Base-by-base conservation (phyloP, 2,888 invertebrate species). In the Brenthis hecate region DNA sequence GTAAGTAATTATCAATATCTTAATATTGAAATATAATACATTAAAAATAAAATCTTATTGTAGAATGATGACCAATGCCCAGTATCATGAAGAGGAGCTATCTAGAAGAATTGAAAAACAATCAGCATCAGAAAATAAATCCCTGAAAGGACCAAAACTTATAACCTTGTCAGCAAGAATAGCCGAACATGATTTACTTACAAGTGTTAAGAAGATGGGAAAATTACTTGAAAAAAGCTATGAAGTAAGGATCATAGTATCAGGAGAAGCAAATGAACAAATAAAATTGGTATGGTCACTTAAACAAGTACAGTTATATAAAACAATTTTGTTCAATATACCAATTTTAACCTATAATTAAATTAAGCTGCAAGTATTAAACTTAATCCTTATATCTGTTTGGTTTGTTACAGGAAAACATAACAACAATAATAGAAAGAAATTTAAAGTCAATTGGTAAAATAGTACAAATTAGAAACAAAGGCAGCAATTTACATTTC, bases 141-240 rank as follows among this genome's bases (percentile, higher is more conserved):
- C 80, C 3, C 81, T 93, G 16, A 96, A 95, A 83, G 94, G 95
- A 0, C 94, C 95, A 76, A 96, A 96, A 81, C 82, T 95, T 0
- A 78, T 96, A 11, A 94, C 94, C 47, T 83, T 96, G 23, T 94
- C 94, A 19, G 86, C 94, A 4, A 94, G 93, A 73, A 96, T 96
- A 71, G 93, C 93, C 6, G 93, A 94, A 56, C 94, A 96, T 85
- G 96, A 96, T 85, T 90, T 96, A 56, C 87, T 93, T 79, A 94
- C 94, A 8, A 92, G 94, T 71, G 83, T 95, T 0, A 95, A 94
- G 71, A 95, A 95, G 81, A 94, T 96, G 75, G 72, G 86, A 0
- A 96, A 96, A 85, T 94, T 96, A 91, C 77, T 96, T 8, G 86
- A 87, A n/a, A 96, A 96, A 78, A 92, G 92, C 11, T 94, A 94